phyloP scores from a whole-genome alignment of 1,140 invertebrate genomes.

The Aphelinus atriplicis region DNA sequence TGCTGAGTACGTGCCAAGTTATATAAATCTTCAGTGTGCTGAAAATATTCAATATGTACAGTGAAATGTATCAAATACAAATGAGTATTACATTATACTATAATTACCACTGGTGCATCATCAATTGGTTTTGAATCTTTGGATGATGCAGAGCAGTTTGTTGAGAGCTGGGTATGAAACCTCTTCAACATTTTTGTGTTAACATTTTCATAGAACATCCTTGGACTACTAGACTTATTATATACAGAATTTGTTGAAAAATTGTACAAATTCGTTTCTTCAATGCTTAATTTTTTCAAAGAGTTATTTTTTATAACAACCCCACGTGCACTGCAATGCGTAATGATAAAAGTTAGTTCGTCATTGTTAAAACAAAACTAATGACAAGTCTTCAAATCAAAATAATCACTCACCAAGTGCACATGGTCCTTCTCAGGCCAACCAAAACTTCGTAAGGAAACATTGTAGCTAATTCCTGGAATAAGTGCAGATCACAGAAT shows the following conservation, averaged over 20 bases:
- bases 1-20: background rate
- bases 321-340: conserved; percentile 14
- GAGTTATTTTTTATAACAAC: conserved; percentile 6
- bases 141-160: background rate
- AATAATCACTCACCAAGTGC: conserved; percentile 28
- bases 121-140: background rate
- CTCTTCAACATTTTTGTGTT: conserved; percentile 10
- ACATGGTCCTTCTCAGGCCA: conserved; percentile 8
- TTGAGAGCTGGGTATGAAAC: background rate
- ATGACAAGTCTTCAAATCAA: background rate
- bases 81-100: too few relatives aligned
- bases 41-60: too few relatives aligned
- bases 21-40: background rate
- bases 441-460: conserved; percentile 33
- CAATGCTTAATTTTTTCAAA: conserved; percentile 3
- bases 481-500: too few relatives aligned
- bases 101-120: background rate
- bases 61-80: too few relatives aligned
- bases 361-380: background rate
- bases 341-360: conserved; percentile 3
- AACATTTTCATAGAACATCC: background rate
- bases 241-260: background rate
- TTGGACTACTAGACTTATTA: background rate
- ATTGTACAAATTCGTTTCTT: background rate
- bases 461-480: conserved; percentile 20